Evolutionary conservation across 1,140 invertebrate species (phyloP).

Genomic region (Diachasma alloeum): DNA sequence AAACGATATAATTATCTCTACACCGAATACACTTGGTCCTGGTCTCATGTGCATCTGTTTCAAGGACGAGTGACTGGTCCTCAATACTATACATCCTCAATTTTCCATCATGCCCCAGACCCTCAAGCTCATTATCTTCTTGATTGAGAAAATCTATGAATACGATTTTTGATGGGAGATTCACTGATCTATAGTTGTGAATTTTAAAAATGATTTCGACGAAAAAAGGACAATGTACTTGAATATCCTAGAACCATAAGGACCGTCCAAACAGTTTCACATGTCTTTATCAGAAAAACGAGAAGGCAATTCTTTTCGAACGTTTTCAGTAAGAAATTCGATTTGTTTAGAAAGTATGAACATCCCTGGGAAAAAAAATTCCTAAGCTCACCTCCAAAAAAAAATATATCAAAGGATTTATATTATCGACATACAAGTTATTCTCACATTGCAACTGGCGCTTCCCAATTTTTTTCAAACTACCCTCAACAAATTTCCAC

Average conservation of each 20-base stretch:
- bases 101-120: conserved; percentile 76
- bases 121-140: conserved; percentile 69
- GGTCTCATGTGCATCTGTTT: conserved; percentile 70
- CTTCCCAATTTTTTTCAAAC: conserved; percentile 55
- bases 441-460: conserved; percentile 53
- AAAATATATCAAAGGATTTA: background rate
- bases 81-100: conserved; percentile 71
- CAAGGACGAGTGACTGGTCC: conserved; percentile 56
- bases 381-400: no score
- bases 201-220: no score
- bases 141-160: conserved; percentile 72
- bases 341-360: no score
- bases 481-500: conserved; percentile 69
- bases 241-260: background rate
- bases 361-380: no score
- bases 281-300: background rate
- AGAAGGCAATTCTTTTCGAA: conserved; percentile 14
- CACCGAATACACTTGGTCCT: conserved; percentile 74
- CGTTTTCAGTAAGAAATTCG: no score
- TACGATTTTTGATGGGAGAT: conserved; percentile 70
- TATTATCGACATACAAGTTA: conserved; percentile 56
- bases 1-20: conserved; percentile 64
- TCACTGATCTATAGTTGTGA: no score
- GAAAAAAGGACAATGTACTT: no score
- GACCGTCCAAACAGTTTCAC: background rate